These are phyloP conservation scores for Dipodomys stephensi DNA, from an alignment of 2,113 vertebrate species.

Conservation along the genomic window DNA sequence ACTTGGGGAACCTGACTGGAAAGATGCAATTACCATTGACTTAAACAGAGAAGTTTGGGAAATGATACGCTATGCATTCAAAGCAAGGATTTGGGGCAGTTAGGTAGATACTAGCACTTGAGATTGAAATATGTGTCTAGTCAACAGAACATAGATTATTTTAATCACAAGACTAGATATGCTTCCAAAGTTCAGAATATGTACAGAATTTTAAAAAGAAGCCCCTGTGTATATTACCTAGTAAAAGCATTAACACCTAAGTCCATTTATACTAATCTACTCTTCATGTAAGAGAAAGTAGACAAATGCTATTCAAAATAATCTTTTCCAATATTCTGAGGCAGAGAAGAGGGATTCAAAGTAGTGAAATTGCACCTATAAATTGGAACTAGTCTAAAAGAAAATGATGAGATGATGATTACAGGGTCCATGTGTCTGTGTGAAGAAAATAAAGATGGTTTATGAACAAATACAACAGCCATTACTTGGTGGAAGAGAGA, in stretches of 20 bases:
- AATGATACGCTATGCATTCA: not conserved
- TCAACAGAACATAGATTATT: not conserved
- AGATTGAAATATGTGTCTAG: not conserved
- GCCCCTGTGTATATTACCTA: not conserved
- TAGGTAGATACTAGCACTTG: not conserved
- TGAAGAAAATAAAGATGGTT: not conserved
- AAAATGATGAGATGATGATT: not conserved
- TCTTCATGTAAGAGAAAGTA: not conserved
- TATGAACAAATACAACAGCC: not conserved
- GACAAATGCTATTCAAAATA: not conserved
- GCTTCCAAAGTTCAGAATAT: not conserved
- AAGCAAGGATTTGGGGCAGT: not conserved
- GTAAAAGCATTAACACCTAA: not conserved
- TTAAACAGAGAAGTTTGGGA: not conserved
- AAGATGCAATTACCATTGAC: not conserved
- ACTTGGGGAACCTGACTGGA: not conserved
- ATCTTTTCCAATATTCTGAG: not conserved
- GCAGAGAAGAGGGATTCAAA: not conserved
- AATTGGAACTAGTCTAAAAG: not conserved
- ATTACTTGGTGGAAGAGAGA: not conserved
- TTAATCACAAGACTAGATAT: not conserved
- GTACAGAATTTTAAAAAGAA: not conserved
- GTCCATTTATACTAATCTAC: not conserved
- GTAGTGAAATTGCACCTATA: not conserved
- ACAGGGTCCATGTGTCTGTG: not conserved